Conservation (phyloP, 2,888 invertebrate genomes). For the Hydroisotoma schaefferi region DNA sequence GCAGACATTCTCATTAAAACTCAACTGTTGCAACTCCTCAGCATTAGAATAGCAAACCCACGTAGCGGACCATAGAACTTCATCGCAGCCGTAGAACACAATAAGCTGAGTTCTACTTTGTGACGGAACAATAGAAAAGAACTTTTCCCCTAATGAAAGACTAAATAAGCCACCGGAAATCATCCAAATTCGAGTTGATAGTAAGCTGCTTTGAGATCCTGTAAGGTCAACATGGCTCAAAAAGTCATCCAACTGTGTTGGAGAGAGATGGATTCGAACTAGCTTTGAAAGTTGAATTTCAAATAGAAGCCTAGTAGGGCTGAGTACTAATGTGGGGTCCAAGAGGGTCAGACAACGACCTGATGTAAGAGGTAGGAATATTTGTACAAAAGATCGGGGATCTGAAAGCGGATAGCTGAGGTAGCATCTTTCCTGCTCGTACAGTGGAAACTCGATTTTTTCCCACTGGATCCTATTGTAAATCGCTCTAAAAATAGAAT, state of each 20-base stretch:
- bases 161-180: neutral
- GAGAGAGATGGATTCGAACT: neutral
- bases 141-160: neutral
- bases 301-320: neutral
- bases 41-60: neutral
- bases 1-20: neutral
- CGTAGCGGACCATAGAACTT: constrained; percentile 3
- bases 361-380: constrained; percentile 10
- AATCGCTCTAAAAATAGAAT: constrained; percentile 13
- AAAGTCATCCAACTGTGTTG: constrained; percentile 3
- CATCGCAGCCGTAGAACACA: neutral
- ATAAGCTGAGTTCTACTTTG: neutral
- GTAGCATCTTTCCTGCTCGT: constrained; percentile 17
- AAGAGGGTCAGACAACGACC: neutral
- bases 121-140: neutral
- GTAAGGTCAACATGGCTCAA: neutral
- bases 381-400: constrained; percentile 23
- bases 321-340: neutral
- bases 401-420: constrained; percentile 24
- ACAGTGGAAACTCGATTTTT: constrained; percentile 21
- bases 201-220: neutral
- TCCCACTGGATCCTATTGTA: constrained; percentile 25
- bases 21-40: neutral
- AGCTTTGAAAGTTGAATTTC: neutral
- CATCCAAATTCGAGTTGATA: neutral